phyloP scores from a whole-genome alignment of 2,888 invertebrate genomes.

The Agrotis segetum region DNA sequence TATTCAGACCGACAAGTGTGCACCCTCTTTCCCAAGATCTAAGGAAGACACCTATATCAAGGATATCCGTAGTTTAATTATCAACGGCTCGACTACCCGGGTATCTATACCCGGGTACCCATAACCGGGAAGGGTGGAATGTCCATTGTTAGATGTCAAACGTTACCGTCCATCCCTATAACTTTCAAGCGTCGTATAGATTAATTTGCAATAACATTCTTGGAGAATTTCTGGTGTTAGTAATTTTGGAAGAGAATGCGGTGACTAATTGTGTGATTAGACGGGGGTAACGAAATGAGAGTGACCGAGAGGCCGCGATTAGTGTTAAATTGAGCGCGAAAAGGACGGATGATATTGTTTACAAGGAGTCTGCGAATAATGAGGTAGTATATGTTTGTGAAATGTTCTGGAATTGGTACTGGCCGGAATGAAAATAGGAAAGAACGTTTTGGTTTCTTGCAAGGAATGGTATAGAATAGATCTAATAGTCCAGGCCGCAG shows the following conservation, averaged over 20 bases:
- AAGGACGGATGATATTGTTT: slow-evolving; percentile 49
- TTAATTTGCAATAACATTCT: slow-evolving; percentile 69
- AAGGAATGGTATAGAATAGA: background rate
- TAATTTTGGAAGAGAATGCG: slow-evolving; percentile 49
- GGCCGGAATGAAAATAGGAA: background rate
- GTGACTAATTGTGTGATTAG: slow-evolving; percentile 55
- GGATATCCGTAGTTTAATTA: slow-evolving; percentile 66
- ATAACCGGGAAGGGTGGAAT: slow-evolving; percentile 45
- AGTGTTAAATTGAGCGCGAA: slow-evolving; percentile 48
- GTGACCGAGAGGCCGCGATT: slow-evolving; percentile 44
- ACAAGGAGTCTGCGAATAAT: slow-evolving; percentile 42
- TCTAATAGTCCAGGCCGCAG: too few species aligned
- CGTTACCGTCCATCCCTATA: slow-evolving; percentile 45
- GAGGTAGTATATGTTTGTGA: slow-evolving; percentile 31
- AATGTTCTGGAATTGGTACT: background rate
- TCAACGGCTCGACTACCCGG: slow-evolving; percentile 55
- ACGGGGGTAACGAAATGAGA: slow-evolving; percentile 48
- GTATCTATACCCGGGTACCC: slow-evolving; percentile 8
- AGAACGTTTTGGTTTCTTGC: background rate
- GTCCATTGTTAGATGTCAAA: slow-evolving; percentile 63
- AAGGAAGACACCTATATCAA: slow-evolving; percentile 58
- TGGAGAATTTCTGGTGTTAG: slow-evolving; percentile 59
- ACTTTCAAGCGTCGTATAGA: slow-evolving; percentile 50
- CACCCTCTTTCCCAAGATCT: slow-evolving; percentile 41
- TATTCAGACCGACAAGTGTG: slow-evolving; percentile 24